Base-by-base conservation (phyloP, 2,888 invertebrate genomes). In the Sphecodes monilicornis region DNA sequence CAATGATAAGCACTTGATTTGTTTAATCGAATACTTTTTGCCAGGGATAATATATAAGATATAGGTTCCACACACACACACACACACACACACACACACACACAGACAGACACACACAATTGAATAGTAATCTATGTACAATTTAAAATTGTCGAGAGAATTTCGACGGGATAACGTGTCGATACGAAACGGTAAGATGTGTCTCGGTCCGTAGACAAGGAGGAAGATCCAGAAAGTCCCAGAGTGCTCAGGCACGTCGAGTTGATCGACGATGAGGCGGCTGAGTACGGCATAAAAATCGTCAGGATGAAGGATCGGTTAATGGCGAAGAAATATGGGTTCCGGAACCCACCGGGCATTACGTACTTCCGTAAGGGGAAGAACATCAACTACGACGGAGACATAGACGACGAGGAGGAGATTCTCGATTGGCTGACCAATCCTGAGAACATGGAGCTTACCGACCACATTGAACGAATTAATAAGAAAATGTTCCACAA, bases 261-360 rank as follows among this genome's bases (percentile, higher is more conserved):
- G 94, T 95, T 98, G 73, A 98, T 98, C 89, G 98, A 98, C 91
- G 98, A 98, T 91, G 98, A 98, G 95, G 98, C 98, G 29, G 96
- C 97, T 16, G 98, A 98, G 94, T 98, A 98, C 94, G 98, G 98
- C 78, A 98, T 98, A 84, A 97, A 98, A 95, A 96, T 98, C 86
- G 98, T 98, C 0, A 98, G 98, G 95, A 98, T 98, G 96, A 96
- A 96, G 91, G 98, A 98, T 94, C 96, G 97, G 29, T 95, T 98
- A 50, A 98, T 98, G 98, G 98, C 98, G 1, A 98, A 98, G 94
- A 98, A 98, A 93, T 98, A 98, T 94, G 98, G 98, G 0, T 98
- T 96, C 92, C 96, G 98, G 83, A 97, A 98, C 94, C 98, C 98
- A 36, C 98, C 98, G 0, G 98, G 98, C 10, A 97, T 98, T 11